Percentiles rank a stretch among this genome's conserved stretches.
Conservation (phyloP, 2,888 invertebrate species). For the Operophtera brumata region DNA sequence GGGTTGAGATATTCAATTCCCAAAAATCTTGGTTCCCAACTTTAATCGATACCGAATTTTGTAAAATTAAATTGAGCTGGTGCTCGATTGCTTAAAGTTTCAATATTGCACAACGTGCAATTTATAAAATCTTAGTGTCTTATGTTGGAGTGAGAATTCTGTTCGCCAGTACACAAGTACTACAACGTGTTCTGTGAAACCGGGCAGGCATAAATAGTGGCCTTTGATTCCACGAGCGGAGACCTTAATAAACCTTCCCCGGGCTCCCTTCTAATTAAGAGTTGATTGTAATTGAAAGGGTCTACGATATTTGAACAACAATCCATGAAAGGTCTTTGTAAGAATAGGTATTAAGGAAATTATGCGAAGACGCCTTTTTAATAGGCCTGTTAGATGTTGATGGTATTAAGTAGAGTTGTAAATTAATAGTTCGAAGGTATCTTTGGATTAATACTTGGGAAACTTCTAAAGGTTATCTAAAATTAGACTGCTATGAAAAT, state of each 20-base stretch:
- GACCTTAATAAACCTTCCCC: constrained; percentile 50
- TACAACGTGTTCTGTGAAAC: constrained; percentile 16
- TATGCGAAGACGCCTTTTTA: constrained; percentile 21
- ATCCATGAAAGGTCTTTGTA: constrained; percentile 43
- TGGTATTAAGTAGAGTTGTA: constrained; percentile 3
- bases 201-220: constrained; percentile 44
- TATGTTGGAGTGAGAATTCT: background rate
- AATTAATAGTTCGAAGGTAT: background rate
- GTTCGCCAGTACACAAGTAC: background rate
- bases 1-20: too few species aligned
- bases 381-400: constrained; percentile 7
- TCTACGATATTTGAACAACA: constrained; percentile 58
- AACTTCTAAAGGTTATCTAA: background rate
- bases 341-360: constrained; percentile 29
- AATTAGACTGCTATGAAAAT: constrained; percentile 1
- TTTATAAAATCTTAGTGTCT: too few species aligned
- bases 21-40: too few species aligned
- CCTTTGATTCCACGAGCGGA: constrained; percentile 42
- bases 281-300: constrained; percentile 60
- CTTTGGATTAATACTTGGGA: background rate
- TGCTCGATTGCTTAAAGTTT: too few species aligned
- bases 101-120: too few species aligned
- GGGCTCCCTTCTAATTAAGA: constrained; percentile 58
- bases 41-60: too few species aligned
- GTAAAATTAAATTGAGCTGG: too few species aligned